Evolutionary conservation across 2,888 invertebrate genomes (phyloP), one percentile per base, ranked within the genome.

Genomic region (Dasysyrphus tricinctus): DNA sequence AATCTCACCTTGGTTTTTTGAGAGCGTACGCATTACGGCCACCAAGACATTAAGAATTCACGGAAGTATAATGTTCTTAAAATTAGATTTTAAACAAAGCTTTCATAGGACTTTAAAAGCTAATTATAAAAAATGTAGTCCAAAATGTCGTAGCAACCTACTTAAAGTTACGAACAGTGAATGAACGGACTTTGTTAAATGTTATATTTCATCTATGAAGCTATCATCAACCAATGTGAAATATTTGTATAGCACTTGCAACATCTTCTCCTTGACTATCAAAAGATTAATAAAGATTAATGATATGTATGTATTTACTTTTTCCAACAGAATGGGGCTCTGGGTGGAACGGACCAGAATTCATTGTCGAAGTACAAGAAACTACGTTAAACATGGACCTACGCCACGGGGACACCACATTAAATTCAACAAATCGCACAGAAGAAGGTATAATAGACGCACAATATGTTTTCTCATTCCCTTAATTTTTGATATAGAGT

Each of bases 361-460:
- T 92, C 84, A 90, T 92, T 63, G 92, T 92, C 69, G 92, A 92
- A 90, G 91, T 92, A 88, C 92, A 92, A 84, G 91, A 92, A 89
- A 91, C 92, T 61, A 89, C 90, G 19, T 88, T 90, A 65, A 90
- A 89, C 73, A 89, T 91, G 78, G 92, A 91, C 88, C 90, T 90
- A 56, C 85, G 73, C 69, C 90, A 88, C 63, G 91, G 90, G 82
- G 88, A 90, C 80, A 76, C 85, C 75, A 86, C 82, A 80, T 72
- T 80, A 70, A 85, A 85, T 79, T 77, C 87, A 75, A 88, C 88
- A 80, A 83, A 86, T 78, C 81, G 72, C 59, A 83, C 69, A 80
- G 57, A 70, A 86, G 87, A 88, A 84, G 89, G 89, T 89, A 84
- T n/a, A 56, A 69, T 19, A 8, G 5, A 44, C 0, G 14, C 3